Percentiles rank a stretch among this genome's conserved stretches.
Evolutionary conservation across 2,113 vertebrate species (phyloP).

Genomic region (Lasiurus borealis): DNA sequence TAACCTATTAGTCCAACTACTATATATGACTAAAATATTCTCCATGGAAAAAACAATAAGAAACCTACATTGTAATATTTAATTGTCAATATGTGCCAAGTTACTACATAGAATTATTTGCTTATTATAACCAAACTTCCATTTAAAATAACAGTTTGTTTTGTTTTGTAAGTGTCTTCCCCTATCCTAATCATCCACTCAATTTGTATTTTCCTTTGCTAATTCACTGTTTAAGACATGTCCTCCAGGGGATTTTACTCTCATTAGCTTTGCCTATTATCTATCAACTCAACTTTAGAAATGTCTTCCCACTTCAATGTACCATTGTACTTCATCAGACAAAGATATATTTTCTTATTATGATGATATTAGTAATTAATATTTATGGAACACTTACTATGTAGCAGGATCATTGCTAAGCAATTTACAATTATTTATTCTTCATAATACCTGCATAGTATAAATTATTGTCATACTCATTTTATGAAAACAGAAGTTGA

Average conservation of each 20-base stretch:
- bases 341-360: neutral
- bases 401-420: neutral
- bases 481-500: neutral
- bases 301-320: neutral
- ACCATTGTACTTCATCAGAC: neutral
- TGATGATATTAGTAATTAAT: slow-evolving; percentile 19
- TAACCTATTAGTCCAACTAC: neutral
- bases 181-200: neutral
- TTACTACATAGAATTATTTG: neutral
- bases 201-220: slow-evolving; percentile 51
- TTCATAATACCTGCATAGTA: neutral
- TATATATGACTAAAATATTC: neutral
- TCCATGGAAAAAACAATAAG: neutral
- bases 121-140: slow-evolving; percentile 26
- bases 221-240: neutral
- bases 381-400: neutral
- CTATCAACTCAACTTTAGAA: neutral
- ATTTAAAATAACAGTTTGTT: neutral
- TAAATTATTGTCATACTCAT: neutral
- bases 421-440: slow-evolving; percentile 12
- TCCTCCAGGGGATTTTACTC: neutral
- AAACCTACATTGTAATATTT: neutral
- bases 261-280: neutral
- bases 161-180: neutral
- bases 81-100: neutral